A percentile compares a stretch with the other conserved stretches of the same genome.
Evolutionary conservation across 37 sponge, comb jelly and placozoan species (phyloP).

Genomic region (Oscarella lobularis): DNA sequence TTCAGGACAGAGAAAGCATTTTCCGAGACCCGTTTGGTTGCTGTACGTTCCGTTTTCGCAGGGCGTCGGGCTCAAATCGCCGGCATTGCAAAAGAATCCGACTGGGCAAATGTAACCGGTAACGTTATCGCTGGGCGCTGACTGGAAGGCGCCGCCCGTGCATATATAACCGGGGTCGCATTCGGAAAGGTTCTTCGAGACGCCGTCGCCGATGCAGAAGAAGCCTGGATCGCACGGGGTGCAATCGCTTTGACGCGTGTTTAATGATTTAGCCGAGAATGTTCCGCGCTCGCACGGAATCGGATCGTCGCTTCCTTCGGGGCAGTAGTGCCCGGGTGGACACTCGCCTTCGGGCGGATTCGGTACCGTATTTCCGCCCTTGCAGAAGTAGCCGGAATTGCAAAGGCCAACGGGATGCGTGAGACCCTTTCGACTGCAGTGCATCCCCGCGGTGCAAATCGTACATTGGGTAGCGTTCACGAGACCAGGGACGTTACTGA

Average conservation of each 20-base stretch:
- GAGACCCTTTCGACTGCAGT: constrained; percentile 18
- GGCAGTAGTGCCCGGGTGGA: constrained; percentile 20
- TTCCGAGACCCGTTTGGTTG: constrained; percentile 2
- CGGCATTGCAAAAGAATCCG: constrained; percentile 9
- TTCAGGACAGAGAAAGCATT: constrained; percentile 8
- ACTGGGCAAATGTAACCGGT: neutral
- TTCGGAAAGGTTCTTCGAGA: neutral
- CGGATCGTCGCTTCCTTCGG: constrained; percentile 12
- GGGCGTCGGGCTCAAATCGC: neutral
- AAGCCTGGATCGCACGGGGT: constrained; percentile 13
- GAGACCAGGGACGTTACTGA: constrained; percentile 1
- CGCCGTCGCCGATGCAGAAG: constrained; percentile 2
- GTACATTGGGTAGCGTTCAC: constrained; percentile 5
- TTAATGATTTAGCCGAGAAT: neutral
- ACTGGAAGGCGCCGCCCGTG: constrained; percentile 7
- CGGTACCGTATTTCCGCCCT: neutral
- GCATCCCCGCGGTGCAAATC: constrained; percentile 13
- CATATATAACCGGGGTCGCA: constrained; percentile 26
- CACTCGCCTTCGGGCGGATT: neutral
- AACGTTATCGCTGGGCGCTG: constrained; percentile 7
- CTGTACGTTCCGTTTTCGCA: constrained; percentile 19
- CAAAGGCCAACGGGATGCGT: constrained; percentile 8
- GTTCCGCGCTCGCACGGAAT: constrained; percentile 16
- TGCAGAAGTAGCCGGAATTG: constrained; percentile 24
- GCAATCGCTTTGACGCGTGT: neutral